phyloP scores from a whole-genome alignment of 2,113 vertebrate genomes.

The Neotragus moschatus region DNA sequence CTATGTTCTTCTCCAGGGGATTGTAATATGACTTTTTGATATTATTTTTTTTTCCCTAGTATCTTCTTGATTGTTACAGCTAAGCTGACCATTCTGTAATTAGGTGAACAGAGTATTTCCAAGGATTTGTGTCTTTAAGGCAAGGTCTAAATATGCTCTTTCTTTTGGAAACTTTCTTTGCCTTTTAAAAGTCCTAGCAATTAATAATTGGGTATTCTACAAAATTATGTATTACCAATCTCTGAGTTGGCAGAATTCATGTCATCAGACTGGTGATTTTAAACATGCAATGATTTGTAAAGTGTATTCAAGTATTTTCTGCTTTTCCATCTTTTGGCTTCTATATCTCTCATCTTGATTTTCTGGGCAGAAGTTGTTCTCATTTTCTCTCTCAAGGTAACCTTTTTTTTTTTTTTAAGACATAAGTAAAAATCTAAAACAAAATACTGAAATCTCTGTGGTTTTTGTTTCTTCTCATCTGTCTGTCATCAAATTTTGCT shows the following conservation, averaged over 20 bases:
- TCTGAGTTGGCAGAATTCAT: neutral
- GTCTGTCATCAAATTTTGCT: neutral
- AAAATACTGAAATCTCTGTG: neutral
- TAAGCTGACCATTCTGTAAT: conserved; percentile 10
- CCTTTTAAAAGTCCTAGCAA: neutral
- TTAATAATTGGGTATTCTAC: neutral
- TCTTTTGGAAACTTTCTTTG: neutral
- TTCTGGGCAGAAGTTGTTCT: neutral
- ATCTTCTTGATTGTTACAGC: conserved; percentile 20
- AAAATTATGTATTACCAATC: neutral
- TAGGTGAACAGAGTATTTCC: neutral
- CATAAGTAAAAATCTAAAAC: neutral
- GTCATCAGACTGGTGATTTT: neutral
- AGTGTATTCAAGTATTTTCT: neutral
- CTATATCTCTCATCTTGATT: neutral
- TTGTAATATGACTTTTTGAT: neutral
- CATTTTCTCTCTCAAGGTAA: neutral
- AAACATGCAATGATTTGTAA: neutral
- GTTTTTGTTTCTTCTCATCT: neutral
- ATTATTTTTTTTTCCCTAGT: neutral
- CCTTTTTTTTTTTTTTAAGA: neutral
- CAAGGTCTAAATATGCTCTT: neutral
- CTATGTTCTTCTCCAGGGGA: neutral
- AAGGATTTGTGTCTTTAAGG: neutral
- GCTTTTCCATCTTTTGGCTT: neutral